Evolutionary conservation across 1,140 invertebrate species (phyloP).

Genomic region (Pachyrhynchus sulphureomaculatus): DNA sequence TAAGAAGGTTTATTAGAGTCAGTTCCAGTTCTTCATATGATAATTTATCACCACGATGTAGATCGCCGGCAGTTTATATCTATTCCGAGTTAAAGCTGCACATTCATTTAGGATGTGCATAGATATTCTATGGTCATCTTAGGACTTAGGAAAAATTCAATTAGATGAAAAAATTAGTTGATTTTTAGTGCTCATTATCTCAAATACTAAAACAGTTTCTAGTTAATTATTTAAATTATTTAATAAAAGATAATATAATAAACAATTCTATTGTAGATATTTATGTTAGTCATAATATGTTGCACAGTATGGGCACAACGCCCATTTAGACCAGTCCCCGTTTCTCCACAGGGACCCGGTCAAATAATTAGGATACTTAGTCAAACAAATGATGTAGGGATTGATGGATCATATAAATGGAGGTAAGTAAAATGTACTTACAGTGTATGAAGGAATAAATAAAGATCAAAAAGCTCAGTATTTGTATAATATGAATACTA

Average conservation of each 20-base stretch:
- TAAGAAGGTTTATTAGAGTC: no score
- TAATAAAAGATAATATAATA: no score
- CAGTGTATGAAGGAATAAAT: not conserved
- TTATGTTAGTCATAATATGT: not conserved
- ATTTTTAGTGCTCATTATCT: not conserved
- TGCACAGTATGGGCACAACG: conserved; percentile 11
- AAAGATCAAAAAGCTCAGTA: no score
- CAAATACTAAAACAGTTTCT: not conserved
- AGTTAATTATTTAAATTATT: not conserved
- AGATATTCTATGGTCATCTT: no score
- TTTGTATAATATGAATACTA: no score
- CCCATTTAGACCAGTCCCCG: not conserved
- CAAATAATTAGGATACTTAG: conserved; percentile 53
- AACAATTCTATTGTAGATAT: conserved; percentile 10
- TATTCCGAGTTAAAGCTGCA: no score
- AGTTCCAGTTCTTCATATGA: no score
- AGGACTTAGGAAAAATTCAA: no score
- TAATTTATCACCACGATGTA: no score
- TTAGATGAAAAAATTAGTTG: no score
- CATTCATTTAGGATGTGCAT: no score
- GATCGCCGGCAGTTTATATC: no score
- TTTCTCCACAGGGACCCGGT: conserved; percentile 12
- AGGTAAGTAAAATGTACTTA: conserved; percentile 13
- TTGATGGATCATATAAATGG: conserved; percentile 57
- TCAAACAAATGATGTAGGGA: conserved; percentile 52